phyloP scores from a whole-genome alignment of 2,113 vertebrate species.

The Anas platyrhynchos region DNA sequence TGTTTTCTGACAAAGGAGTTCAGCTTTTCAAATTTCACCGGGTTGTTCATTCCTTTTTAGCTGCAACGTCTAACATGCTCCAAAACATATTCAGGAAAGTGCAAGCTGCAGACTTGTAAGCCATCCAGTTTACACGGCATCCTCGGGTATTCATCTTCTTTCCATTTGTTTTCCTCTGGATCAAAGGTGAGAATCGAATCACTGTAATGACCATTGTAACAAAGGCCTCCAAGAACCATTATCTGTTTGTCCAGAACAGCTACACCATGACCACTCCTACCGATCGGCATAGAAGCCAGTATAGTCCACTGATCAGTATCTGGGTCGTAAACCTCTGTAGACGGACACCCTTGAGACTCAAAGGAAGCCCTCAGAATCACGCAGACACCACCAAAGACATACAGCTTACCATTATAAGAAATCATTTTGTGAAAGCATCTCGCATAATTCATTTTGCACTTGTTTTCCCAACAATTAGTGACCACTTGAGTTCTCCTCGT shows the following conservation, averaged over 20 bases:
- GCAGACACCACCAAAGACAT: slow-evolving; percentile 97
- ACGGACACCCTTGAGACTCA: slow-evolving; percentile 98
- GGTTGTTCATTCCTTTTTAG: slow-evolving; percentile 65
- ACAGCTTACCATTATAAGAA: slow-evolving; percentile 97
- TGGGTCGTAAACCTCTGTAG: slow-evolving; percentile 96
- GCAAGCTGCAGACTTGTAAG: slow-evolving; percentile 97
- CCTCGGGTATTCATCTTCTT: slow-evolving; percentile 98
- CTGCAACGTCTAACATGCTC: slow-evolving; percentile 96
- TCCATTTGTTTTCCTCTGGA: slow-evolving; percentile 99
- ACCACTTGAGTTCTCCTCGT: slow-evolving; percentile 88
- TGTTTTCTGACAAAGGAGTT: not conserved
- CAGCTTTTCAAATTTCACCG: not conserved
- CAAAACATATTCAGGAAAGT: slow-evolving; percentile 96
- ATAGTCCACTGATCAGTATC: slow-evolving; percentile 98
- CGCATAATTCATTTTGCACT: slow-evolving; percentile 99
- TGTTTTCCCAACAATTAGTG: slow-evolving; percentile 98
- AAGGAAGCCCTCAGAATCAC: slow-evolving; percentile 97
- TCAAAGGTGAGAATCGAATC: slow-evolving; percentile 99
- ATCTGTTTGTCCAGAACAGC: slow-evolving; percentile 97
- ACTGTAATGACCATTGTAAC: slow-evolving; percentile 99
- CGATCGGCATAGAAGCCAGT: slow-evolving; percentile 98
- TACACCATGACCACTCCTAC: slow-evolving; percentile 96
- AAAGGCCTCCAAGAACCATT: slow-evolving; percentile 98
- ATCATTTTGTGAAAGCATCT: slow-evolving; percentile 99
- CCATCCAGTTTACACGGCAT: slow-evolving; percentile 99